phyloP scores from a whole-genome alignment of 1,140 invertebrate species.

The Apis mellifera region DNA sequence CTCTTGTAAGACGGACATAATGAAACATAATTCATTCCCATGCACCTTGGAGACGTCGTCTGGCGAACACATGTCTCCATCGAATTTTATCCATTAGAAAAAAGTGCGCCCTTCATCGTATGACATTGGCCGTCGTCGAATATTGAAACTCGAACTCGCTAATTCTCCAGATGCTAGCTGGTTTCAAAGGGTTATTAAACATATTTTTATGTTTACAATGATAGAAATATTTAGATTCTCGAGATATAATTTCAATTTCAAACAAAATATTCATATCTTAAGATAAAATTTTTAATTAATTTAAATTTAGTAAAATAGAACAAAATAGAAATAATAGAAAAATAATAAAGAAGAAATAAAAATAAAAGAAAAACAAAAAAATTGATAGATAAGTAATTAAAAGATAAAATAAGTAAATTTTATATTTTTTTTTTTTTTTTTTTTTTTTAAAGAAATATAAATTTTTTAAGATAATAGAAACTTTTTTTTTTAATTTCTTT shows the following conservation, averaged over 20 bases:
- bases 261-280: neutral
- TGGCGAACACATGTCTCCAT: conserved; percentile 73
- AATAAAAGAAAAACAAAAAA: neutral
- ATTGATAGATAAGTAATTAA: too few species aligned
- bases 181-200: conserved; percentile 33
- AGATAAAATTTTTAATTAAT: neutral
- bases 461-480: too few species aligned
- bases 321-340: neutral
- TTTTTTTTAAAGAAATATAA: neutral
- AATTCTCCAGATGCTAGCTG: conserved; percentile 40
- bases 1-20: conserved; percentile 48
- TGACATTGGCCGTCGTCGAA: conserved; percentile 57
- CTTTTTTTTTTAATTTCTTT: too few species aligned
- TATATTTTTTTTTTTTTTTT: neutral
- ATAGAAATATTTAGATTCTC: neutral
- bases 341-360: too few species aligned
- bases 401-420: too few species aligned
- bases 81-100: conserved; percentile 72
- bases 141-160: conserved; percentile 51
- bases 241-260: neutral
- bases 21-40: conserved; percentile 75
- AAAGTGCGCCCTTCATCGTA: conserved; percentile 64
- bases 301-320: neutral
- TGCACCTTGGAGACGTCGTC: conserved; percentile 74
- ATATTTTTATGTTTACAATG: neutral